Conservation (phyloP, 2,888 invertebrate species). For the Nemotelus nigrinus region DNA sequence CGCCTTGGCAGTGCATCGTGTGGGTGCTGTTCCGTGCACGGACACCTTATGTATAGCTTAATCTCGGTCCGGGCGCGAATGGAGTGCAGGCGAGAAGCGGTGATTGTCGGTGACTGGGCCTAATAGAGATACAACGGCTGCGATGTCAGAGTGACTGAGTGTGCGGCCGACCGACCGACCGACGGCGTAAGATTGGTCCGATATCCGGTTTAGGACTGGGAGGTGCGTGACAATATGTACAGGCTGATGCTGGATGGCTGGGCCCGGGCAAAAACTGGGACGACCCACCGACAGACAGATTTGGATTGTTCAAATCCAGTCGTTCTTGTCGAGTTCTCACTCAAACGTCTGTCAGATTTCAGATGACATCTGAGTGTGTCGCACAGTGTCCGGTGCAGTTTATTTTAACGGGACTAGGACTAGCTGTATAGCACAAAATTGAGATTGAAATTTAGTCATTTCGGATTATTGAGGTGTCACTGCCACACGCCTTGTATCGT, state of each 20-base stretch:
- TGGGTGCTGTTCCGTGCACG: slow-evolving; percentile 15
- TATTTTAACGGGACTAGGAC: slow-evolving; percentile 32
- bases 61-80: background rate
- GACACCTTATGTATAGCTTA: slow-evolving; percentile 17
- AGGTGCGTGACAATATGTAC: slow-evolving; percentile 27
- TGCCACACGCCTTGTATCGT: slow-evolving; percentile 29
- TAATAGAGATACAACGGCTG: slow-evolving; percentile 47
- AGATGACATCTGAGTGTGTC: slow-evolving; percentile 65
- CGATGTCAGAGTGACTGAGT: slow-evolving; percentile 35
- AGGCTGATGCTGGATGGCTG: background rate
- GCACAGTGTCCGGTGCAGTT: slow-evolving; percentile 50
- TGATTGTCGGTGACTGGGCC: background rate
- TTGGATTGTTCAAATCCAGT: slow-evolving; percentile 51
- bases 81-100: slow-evolving; percentile 2
- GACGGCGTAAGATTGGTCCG: slow-evolving; percentile 29
- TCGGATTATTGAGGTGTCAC: slow-evolving; percentile 40
- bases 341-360: slow-evolving; percentile 63
- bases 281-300: slow-evolving; percentile 22
- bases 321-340: slow-evolving; percentile 56
- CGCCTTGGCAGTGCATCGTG: slow-evolving; percentile 18
- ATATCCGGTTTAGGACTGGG: slow-evolving; percentile 28
- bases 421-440: slow-evolving; percentile 40
- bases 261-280: slow-evolving; percentile 23
- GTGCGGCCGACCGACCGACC: slow-evolving; percentile 40
- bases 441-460: slow-evolving; percentile 47